These are phyloP conservation scores for Austrofundulus limnaeus DNA, from an alignment of 2,113 vertebrate species.

Conservation along the genomic window DNA sequence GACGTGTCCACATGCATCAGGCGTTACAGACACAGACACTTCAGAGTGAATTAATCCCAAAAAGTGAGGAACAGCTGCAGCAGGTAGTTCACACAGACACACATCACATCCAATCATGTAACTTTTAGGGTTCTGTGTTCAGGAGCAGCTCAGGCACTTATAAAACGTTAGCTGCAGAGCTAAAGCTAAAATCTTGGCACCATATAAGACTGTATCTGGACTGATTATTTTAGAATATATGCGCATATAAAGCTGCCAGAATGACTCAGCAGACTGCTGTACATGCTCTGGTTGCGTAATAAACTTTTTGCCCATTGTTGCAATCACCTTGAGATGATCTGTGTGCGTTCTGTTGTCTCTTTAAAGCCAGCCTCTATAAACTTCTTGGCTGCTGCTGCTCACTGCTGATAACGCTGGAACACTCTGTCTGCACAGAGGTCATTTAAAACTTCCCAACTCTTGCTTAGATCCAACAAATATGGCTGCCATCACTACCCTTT, in stretches of 20 bases:
- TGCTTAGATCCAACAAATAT: conserved; percentile 48
- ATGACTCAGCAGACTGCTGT: conserved; percentile 45
- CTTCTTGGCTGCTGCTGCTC: conserved; percentile 35
- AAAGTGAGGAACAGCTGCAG: conserved; percentile 10
- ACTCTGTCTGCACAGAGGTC: conserved; percentile 38
- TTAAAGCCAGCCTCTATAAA: conserved; percentile 17
- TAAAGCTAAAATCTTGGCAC: conserved; percentile 8
- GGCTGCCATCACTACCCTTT: conserved; percentile 25
- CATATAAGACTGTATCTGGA: conserved; percentile 11
- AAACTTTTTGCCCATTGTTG: not conserved
- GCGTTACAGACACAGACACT: conserved; percentile 23
- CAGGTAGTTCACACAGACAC: conserved; percentile 12
- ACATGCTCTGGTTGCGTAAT: not conserved
- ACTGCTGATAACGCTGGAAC: conserved; percentile 31
- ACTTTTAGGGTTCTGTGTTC: not conserved
- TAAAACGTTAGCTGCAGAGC: not conserved
- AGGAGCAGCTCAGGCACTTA: not conserved
- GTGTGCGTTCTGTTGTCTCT: conserved; percentile 5
- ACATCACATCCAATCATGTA: conserved; percentile 1
- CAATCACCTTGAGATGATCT: conserved; percentile 3
- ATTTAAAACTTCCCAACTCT: conserved; percentile 32
- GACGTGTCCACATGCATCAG: conserved; percentile 17
- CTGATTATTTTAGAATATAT: conserved; percentile 16
- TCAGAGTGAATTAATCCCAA: conserved; percentile 29
- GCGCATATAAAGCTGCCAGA: conserved; percentile 10